A percentile compares a stretch with the other conserved stretches of the same genome.
phyloP scores from a whole-genome alignment of 92 coral and sea anemone genomes.

The Palythoa caribaeorum region DNA sequence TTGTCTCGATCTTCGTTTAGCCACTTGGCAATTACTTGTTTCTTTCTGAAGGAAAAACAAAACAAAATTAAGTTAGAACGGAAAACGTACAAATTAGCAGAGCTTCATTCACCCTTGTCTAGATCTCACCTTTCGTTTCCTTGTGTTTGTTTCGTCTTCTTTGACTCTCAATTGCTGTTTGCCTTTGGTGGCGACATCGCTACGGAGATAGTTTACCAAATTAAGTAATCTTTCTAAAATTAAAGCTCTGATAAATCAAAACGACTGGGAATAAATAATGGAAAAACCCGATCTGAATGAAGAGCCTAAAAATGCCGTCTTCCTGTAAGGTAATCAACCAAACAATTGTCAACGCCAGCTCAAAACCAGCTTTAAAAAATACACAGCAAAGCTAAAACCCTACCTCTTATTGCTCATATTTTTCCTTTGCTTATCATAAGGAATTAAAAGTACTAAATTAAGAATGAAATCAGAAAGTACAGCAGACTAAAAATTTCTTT shows the following conservation, averaged over 20 bases:
- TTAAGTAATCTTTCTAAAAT: not conserved
- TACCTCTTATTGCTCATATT: constrained; percentile 44
- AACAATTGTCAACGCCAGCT: constrained; percentile 30
- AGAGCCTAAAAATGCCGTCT: not conserved
- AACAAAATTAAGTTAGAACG: not conserved
- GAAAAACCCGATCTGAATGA: not conserved
- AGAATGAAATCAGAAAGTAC: not conserved
- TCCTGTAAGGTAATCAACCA: not conserved
- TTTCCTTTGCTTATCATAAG: constrained; percentile 27
- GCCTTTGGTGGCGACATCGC: constrained; percentile 68
- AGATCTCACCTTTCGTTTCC: constrained; percentile 70
- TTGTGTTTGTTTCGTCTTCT: constrained; percentile 55
- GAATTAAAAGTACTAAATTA: constrained; percentile 12
- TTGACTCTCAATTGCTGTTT: constrained; percentile 58
- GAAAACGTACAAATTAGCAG: not conserved
- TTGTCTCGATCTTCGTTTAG: constrained; percentile 60
- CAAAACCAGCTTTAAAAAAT: not conserved
- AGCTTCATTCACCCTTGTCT: not conserved
- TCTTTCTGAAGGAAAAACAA: constrained; percentile 59
- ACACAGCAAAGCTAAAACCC: not conserved
- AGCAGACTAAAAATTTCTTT: not conserved
- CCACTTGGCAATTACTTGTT: constrained; percentile 47
- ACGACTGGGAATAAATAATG: not conserved
- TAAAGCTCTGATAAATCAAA: not conserved
- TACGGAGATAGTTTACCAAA: constrained; percentile 24